Percentiles rank a stretch among this genome's conserved stretches.
Conservation (phyloP, 2,797 vertebrate species). For the Potorous gilbertii region DNA sequence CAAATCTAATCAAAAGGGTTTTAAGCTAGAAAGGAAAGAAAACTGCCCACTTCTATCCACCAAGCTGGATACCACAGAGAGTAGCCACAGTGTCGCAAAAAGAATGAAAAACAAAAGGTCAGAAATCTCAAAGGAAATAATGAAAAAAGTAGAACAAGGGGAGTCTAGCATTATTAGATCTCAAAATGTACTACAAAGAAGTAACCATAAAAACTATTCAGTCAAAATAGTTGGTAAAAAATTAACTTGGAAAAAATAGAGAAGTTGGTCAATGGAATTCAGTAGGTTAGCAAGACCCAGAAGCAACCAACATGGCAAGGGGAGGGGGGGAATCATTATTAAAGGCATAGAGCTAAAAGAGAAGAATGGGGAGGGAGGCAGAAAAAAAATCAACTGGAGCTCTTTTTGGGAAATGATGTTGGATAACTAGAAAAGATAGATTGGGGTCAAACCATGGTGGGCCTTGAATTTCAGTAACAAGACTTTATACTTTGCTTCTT, state of each 20-base stretch:
- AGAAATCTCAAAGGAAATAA: background rate
- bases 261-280: background rate
- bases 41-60: background rate
- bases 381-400: background rate
- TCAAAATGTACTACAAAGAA: background rate
- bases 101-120: background rate
- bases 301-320: background rate
- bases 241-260: background rate
- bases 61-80: background rate
- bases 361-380: background rate
- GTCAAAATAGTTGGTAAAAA: background rate
- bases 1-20: constrained; percentile 1
- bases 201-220: background rate
- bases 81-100: background rate
- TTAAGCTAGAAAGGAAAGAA: background rate
- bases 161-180: background rate
- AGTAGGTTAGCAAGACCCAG: background rate
- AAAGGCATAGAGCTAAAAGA: background rate
- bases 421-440: background rate
- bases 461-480: background rate
- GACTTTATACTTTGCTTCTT: background rate
- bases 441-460: background rate
- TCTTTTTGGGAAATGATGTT: background rate
- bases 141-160: background rate
- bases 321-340: background rate